These are phyloP conservation scores for Micoletzkya japonica DNA, from an alignment of 2,888 invertebrate species.

Conservation along the genomic window DNA sequence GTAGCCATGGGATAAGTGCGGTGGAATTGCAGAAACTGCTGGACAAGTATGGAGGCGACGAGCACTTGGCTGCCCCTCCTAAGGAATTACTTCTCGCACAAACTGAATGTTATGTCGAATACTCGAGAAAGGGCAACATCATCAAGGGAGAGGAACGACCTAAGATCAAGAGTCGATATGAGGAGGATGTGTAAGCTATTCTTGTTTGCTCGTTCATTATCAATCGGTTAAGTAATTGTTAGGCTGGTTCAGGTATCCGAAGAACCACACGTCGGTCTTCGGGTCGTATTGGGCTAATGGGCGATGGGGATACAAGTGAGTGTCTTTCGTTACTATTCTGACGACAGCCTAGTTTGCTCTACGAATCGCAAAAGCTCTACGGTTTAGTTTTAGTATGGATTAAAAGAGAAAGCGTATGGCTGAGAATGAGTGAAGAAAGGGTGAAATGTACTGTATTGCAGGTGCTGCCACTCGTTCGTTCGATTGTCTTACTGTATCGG, in stretches of 20 bases:
- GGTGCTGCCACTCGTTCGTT: conserved; percentile 87
- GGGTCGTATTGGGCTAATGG: conserved; percentile 93
- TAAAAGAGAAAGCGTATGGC: not conserved
- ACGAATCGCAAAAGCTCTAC: too few species aligned
- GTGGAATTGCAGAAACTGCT: conserved; percentile 74
- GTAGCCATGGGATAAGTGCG: not conserved
- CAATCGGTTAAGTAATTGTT: not conserved
- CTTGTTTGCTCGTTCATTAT: conserved; percentile 3
- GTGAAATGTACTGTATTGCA: not conserved
- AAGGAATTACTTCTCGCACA: conserved; percentile 87
- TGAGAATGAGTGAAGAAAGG: not conserved
- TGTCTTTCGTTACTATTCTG: too few species aligned
- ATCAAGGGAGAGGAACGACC: conserved; percentile 83
- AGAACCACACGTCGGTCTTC: conserved; percentile 92
- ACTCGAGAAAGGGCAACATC: conserved; percentile 79
- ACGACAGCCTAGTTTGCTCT: too few species aligned
- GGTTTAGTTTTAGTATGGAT: too few species aligned
- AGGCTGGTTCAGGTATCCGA: conserved; percentile 66
- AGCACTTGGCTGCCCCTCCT: conserved; percentile 85
- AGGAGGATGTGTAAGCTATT: conserved; percentile 80
- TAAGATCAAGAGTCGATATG: conserved; percentile 82
- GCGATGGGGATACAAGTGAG: conserved; percentile 84
- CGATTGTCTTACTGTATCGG: conserved; percentile 84
- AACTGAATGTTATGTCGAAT: conserved; percentile 92
- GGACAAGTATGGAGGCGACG: conserved; percentile 87